A percentile compares a stretch with the other conserved stretches of the same genome.
Evolutionary conservation across 2,113 vertebrate species (phyloP).

Genomic region (Mormyrus lacerda): DNA sequence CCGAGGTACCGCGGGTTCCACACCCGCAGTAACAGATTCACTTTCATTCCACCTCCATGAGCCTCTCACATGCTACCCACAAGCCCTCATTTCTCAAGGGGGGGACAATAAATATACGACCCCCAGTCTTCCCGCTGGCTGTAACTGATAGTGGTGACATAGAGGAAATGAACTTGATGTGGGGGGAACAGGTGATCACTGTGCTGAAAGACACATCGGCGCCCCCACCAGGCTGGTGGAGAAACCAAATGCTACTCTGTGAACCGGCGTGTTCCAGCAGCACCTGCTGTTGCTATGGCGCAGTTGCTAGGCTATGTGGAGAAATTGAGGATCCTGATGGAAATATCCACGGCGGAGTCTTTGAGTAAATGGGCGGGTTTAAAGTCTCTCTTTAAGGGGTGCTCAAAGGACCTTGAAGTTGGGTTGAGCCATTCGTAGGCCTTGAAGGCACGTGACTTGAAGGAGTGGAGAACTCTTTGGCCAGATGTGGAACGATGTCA

Average conservation of each 20-base stretch:
- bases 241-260: not conserved
- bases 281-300: not conserved
- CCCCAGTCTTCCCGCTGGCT: not conserved
- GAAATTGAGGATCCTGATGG: not conserved
- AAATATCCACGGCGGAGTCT: not conserved
- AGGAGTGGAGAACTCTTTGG: not conserved
- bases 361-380: not conserved
- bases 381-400: not conserved
- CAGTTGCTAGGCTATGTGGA: not conserved
- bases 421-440: not conserved
- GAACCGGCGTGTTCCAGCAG: not conserved
- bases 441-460: not conserved
- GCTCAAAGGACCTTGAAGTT: not conserved
- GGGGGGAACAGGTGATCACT: not conserved
- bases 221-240: not conserved
- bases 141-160: conserved; percentile 18
- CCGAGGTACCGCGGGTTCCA: not conserved
- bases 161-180: conserved; percentile 7
- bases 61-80: not conserved
- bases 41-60: not conserved
- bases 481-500: not conserved
- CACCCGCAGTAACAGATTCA: not conserved
- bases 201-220: not conserved
- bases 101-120: not conserved
- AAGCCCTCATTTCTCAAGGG: not conserved